Base-by-base conservation (phyloP, 1,140 invertebrate genomes). In the Acromyrmex echinatior region DNA sequence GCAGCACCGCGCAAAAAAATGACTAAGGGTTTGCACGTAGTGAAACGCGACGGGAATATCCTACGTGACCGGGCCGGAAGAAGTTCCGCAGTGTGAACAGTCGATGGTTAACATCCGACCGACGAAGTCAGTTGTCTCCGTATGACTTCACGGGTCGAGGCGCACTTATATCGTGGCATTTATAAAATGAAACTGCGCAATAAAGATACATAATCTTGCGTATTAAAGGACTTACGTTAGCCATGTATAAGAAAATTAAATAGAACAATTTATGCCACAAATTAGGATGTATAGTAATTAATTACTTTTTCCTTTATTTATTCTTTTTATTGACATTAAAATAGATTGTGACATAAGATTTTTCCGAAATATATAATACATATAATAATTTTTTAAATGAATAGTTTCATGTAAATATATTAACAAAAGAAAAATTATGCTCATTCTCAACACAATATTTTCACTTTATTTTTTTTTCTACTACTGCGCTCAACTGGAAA, bases 31-130 rank as follows among this genome's bases (percentile, higher is more conserved):
- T 51, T 85, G 88, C 80, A 87, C 56, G 74, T 85, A 90, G 88
- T 68, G 79, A 88, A 92, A 92, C 92, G 87, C 86, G 88, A 63
- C 81, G 65, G 68, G 92, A 93, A 93, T 93, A 93, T 91, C 66
- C 87, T 92, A 93, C 91, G 89, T 87, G 81, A 70, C 81, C 25
- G 31, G 80, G 87, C 93, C 92, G 93, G 92, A 93, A 93, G 90
- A 92, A 93, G 92, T 93, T 93, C 91, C 92, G 88, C 86, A 87
- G 82, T 84, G 53, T 92, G 88, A 90, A 89, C 88, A 90, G 71
- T 77, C 86, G 87, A 91, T 91, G 85, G 51, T 81, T 90, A 79
- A 86, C 87, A 65, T 88, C 74, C 77, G 39, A 63, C 31, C 53
- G 58, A 85, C 78, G 14, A 71, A 79, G 85, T 58, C 25, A 7